Evolutionary conservation across 2,888 invertebrate genomes (phyloP), one percentile per base, ranked within the genome.

Genomic region (Drosophila colorata): DNA sequence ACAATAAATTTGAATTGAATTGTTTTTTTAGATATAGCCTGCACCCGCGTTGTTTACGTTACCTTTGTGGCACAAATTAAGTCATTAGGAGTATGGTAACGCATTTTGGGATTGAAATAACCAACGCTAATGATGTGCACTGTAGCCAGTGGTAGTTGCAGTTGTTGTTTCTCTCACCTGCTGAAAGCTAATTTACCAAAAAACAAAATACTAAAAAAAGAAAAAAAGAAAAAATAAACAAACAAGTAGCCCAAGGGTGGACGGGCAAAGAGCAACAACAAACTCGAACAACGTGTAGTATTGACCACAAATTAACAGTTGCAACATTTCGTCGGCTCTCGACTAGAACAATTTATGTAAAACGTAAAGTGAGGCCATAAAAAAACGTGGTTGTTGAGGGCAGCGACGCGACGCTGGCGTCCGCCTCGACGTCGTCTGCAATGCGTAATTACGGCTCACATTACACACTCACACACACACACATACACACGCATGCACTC

Each of bases 291-390:
- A 55, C 68, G 53, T 78, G 69, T 74, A 69, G 74, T 87, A 84
- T 84, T 88, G 83, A 89, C 89, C 83, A 84, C 89, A 84, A 84
- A 88, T 84, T 84, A 84, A 89, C 87, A 84, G 83, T 84, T 88
- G 83, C 72, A 88, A 71, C 87, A 79, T 69, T 69, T 67, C 52
- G 56, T 63, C 73, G 63, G 38, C 60, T 61, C 55, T 65, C 28
- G 65, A 73, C 69, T 68, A 79, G 77, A 77, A 77, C 80, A 67
- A 65, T 64, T 75, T 71, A 80, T 77, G 76, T 80, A 68, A 78
- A 70, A 64, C 70, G 35, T 18, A 47, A 52, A 69, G 61, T 40
- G 65, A 80, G 73, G 64, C 78, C 72, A 80, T 69, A 78, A 74
- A 80, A 67, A 58, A 47, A 51, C 65, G 68, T 67, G 70, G 71